Conservation (phyloP, 2,113 vertebrate species). For the Oenanthe melanoleuca region DNA sequence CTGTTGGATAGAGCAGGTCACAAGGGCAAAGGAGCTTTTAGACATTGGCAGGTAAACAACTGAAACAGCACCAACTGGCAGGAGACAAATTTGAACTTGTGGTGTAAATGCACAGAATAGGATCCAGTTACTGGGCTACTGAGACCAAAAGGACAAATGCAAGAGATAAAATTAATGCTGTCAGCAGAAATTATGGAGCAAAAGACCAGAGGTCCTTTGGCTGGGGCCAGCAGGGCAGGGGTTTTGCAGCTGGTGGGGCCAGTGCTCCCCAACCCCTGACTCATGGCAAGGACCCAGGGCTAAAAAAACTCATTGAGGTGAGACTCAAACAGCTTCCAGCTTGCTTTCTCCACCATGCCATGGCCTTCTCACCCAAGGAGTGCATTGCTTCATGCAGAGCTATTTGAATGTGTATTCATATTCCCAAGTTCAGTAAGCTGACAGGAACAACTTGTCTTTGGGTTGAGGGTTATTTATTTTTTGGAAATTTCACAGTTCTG, state of each 20-base stretch:
- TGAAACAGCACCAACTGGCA: not conserved
- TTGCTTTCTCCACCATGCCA: not conserved
- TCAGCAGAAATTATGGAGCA: not conserved
- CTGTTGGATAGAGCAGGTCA: not conserved
- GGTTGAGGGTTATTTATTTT: not conserved
- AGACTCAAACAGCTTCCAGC: not conserved
- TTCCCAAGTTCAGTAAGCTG: not conserved
- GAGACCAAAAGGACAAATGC: not conserved
- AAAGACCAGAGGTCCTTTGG: not conserved
- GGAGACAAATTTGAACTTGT: not conserved
- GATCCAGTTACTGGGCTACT: not conserved
- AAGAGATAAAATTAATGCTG: not conserved
- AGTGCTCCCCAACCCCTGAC: not conserved
- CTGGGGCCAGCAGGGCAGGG: fast-evolving
- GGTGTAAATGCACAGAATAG: not conserved
- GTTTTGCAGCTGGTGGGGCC: not conserved
- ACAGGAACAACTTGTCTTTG: not conserved
- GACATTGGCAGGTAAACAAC: not conserved
- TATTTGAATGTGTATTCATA: not conserved
- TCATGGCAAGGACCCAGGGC: not conserved
- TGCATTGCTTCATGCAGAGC: not conserved
- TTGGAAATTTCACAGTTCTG: not conserved
- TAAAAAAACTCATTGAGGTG: not conserved
- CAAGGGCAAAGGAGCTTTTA: not conserved
- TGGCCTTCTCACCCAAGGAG: not conserved